A percentile compares a stretch with the other conserved stretches of the same genome.
phyloP scores from a whole-genome alignment of 1,140 invertebrate species.

The Sminthurinus signatus region DNA sequence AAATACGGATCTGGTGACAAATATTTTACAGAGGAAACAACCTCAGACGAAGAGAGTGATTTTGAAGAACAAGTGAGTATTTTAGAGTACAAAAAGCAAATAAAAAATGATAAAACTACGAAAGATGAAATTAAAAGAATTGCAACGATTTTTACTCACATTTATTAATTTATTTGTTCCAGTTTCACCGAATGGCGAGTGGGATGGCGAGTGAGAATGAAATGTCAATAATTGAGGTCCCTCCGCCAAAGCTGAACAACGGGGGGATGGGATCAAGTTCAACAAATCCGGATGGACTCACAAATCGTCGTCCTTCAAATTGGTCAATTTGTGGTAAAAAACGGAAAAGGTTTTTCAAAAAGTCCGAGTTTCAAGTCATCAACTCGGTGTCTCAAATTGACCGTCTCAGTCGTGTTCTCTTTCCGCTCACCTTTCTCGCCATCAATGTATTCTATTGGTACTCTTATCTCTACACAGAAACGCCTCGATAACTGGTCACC shows the following conservation, averaged over 20 bases:
- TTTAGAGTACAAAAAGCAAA: too few species aligned
- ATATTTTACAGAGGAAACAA: constrained; percentile 63
- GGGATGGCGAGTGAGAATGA: constrained; percentile 3
- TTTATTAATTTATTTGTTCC: too few species aligned
- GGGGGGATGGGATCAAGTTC: constrained; percentile 26
- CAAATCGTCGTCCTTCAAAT: constrained; percentile 14
- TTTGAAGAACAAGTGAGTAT: constrained; percentile 45
- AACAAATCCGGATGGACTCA: neutral
- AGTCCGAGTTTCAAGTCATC: constrained; percentile 40
- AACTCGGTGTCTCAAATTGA: constrained; percentile 77
- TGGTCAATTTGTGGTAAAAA: constrained; percentile 9
- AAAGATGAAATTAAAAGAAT: neutral
- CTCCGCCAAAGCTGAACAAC: constrained; percentile 22
- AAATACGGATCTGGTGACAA: constrained; percentile 82
- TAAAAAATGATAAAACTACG: neutral
- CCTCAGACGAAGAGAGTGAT: constrained; percentile 55
- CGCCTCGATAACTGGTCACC: too few species aligned
- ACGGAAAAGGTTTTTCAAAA: constrained; percentile 7
- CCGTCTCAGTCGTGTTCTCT: constrained; percentile 63
- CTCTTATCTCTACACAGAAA: constrained; percentile 57
- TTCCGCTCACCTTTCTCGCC: constrained; percentile 65
- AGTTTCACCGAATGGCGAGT: too few species aligned
- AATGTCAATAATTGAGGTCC: constrained; percentile 39
- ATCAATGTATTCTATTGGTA: constrained; percentile 77
- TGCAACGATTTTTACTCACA: too few species aligned